Evolutionary conservation across 2,888 invertebrate species (phyloP).

Genomic region (Rutpela maculata): DNA sequence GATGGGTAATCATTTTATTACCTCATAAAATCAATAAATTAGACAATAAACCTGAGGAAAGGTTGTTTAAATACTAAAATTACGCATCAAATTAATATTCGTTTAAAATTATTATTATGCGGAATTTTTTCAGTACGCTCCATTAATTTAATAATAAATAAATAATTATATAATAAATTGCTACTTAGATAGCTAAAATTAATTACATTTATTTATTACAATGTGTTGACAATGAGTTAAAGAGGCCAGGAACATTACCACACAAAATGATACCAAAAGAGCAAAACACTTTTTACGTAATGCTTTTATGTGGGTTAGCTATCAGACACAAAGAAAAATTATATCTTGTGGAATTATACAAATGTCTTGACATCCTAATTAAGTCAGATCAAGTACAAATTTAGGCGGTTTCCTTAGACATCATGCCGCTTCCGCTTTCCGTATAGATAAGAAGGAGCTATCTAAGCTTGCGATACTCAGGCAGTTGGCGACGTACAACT

Average conservation of each 20-base stretch:
- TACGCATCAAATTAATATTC: not conserved
- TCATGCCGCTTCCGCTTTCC: too few relatives aligned
- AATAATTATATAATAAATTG: constrained; percentile 17
- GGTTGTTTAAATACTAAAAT: not conserved
- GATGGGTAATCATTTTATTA: too few relatives aligned
- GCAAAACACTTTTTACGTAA: not conserved
- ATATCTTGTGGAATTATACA: not conserved
- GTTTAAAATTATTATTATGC: not conserved
- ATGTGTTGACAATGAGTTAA: constrained; percentile 8
- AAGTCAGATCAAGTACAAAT: too few relatives aligned
- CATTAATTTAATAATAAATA: not conserved
- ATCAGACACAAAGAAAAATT: not conserved
- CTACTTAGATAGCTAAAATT: not conserved
- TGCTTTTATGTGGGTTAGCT: not conserved
- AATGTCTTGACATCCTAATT: not conserved
- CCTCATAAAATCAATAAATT: not conserved
- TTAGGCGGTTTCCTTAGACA: too few relatives aligned
- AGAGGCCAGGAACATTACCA: not conserved
- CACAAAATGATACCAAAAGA: not conserved
- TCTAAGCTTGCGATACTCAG: too few relatives aligned
- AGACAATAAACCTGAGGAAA: not conserved
- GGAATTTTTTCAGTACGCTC: not conserved
- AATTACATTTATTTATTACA: constrained; percentile 11
- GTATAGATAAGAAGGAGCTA: too few relatives aligned
- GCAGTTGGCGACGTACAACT: too few relatives aligned